Base-by-base conservation (phyloP, 2,888 invertebrate species). In the Iphiclides podalirius region DNA sequence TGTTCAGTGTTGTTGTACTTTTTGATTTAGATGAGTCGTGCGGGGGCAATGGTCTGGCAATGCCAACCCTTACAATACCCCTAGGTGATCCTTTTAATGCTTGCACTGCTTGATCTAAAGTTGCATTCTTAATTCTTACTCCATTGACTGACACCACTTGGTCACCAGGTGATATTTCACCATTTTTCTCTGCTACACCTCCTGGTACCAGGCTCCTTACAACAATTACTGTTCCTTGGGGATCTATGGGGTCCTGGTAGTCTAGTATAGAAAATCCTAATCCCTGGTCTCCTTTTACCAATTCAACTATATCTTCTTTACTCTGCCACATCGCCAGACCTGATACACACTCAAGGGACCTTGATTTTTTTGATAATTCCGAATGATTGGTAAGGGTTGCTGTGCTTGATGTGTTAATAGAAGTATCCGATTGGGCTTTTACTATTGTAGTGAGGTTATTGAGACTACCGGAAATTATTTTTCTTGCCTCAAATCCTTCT, bases 261-360 rank as follows among this genome's bases (percentile, higher is more conserved):
- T 97, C 99, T 57, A 99, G 91, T 70, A 99, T 98, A 61, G 98
- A 98, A 90, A 99, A 99, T 55, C 99, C 99, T 54, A 99, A 93
- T 43, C 99, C 99, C 67, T 96, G 93, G 72, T 98, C 98, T 60
- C 96, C 96, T 90, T 99, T 99, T 51, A 93, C 90, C 56, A 99
- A 91, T 75, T 97, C 94, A 56, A 99, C 94, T 66, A 95, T 93
- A 63, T 98, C 96, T 54, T 98, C 94, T 67, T 97, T 96, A 55
- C 95, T 95, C 68, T 95, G 96, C 99, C 99, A 99, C 93, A 98
- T 95, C 33, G 98, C 98, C 66, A 99, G 84, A 8, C 98, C 97
- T 1, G 97, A 96, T 37, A 98, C 91, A 60, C 97, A 97, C 90
- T 99, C 99, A 58, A 99, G 85, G 1, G 98, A 98, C 42, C 96